These are phyloP conservation scores for Drosophila lini DNA, from an alignment of 1,140 invertebrate genomes.

Conservation along the genomic window DNA sequence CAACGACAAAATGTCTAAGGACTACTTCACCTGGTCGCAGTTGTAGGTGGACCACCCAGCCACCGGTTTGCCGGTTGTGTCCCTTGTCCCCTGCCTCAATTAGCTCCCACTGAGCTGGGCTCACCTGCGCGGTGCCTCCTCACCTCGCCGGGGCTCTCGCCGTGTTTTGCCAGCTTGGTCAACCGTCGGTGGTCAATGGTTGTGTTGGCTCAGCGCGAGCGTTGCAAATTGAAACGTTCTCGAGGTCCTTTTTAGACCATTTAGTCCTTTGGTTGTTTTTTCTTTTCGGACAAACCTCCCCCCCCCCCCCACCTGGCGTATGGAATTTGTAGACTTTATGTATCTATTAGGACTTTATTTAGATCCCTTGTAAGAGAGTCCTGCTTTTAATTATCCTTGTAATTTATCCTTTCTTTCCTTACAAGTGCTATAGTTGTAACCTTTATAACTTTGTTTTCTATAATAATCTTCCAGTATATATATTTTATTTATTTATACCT, in stretches of 20 bases:
- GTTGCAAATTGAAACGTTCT: constrained; percentile 49
- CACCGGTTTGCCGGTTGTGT: constrained; percentile 27
- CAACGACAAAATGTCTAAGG: constrained; percentile 60
- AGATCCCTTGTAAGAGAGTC: background rate
- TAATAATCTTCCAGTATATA: background rate
- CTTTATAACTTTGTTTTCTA: background rate
- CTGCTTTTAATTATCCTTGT: background rate
- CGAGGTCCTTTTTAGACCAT: background rate
- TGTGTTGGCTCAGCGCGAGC: background rate
- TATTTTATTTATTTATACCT: no score
- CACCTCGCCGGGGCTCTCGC: constrained; percentile 13
- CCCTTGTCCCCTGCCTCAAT: constrained; percentile 55
- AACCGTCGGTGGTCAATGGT: constrained; percentile 44
- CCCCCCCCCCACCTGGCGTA: constrained; percentile 49
- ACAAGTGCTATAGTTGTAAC: background rate
- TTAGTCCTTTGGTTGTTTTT: background rate
- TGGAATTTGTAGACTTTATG: background rate
- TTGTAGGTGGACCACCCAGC: constrained; percentile 71
- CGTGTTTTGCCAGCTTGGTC: constrained; percentile 28
- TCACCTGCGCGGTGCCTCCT: background rate
- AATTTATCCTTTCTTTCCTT: background rate
- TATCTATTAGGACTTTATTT: background rate
- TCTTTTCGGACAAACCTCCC: background rate
- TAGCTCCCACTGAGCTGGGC: constrained; percentile 68
- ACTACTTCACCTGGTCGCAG: constrained; percentile 8